These are phyloP conservation scores for Melanotaenia nigrans DNA, from an alignment of 2,797 vertebrate species.

Conservation along the genomic window DNA sequence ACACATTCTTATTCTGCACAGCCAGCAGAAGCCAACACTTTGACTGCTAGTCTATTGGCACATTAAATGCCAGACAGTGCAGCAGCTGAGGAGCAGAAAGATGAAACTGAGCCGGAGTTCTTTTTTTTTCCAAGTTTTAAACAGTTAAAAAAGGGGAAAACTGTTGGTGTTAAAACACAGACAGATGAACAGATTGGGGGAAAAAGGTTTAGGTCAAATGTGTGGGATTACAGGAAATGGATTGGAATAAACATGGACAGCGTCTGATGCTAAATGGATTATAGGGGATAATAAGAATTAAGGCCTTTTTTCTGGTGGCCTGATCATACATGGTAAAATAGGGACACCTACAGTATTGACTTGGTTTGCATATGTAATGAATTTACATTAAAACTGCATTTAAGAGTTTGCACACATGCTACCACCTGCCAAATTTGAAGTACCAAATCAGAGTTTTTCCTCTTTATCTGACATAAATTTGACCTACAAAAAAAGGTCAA, in stretches of 20 bases:
- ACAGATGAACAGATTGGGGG: slow-evolving; percentile 30
- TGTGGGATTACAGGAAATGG: slow-evolving; percentile 45
- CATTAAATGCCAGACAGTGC: slow-evolving; percentile 43
- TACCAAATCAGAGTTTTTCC: not conserved
- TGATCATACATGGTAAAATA: slow-evolving; percentile 2
- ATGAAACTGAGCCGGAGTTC: slow-evolving; percentile 29
- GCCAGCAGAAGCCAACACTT: slow-evolving; percentile 44
- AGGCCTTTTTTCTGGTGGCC: slow-evolving; percentile 2
- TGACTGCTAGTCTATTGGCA: slow-evolving; percentile 43
- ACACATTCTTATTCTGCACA: slow-evolving; percentile 23
- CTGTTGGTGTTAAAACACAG: slow-evolving; percentile 12
- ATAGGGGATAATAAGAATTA: slow-evolving; percentile 33
- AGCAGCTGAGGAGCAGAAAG: slow-evolving; percentile 52
- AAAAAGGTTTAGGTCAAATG: slow-evolving; percentile 37
- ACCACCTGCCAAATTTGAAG: not conserved
- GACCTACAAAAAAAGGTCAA: not conserved
- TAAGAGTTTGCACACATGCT: not conserved
- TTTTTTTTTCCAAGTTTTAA: slow-evolving; percentile 32
- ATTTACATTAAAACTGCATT: slow-evolving; percentile 6
- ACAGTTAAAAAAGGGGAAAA: slow-evolving; percentile 30
- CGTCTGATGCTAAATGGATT: slow-evolving; percentile 54
- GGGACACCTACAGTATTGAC: slow-evolving; percentile 13
- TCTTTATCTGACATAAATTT: not conserved
- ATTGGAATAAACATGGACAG: slow-evolving; percentile 32
- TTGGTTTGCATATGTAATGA: slow-evolving; percentile 14